Base-by-base conservation (phyloP, 2,888 invertebrate genomes). In the Formica aserva region DNA sequence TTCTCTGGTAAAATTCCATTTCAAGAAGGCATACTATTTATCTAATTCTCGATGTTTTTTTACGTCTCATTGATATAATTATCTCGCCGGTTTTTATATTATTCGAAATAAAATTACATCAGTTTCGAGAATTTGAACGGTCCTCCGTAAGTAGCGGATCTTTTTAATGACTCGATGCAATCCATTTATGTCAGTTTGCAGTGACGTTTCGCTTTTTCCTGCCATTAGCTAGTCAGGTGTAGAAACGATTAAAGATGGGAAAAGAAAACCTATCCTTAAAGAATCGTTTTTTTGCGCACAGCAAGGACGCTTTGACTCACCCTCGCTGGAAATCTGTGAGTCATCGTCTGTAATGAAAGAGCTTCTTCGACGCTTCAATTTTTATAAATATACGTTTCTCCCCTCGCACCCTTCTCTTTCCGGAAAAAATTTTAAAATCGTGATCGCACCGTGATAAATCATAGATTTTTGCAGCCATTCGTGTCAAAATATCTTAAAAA, bases 191-290 rank as follows among this genome's bases (percentile, higher is more conserved):
- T 65, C 72, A 71, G 63, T 62, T 41, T 32, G n/a, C 66, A 60
- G 41, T 71, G 78, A 80, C 71, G 29, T 80, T 82, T 77, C 60
- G 48, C 71, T 85, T 77, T 74, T 69, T 83, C 63, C 45, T 57
- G 38, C 74, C 78, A 83, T 78, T 83, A 74, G 29, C 78, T 22
- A 29, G 52, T 65, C 74, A 57, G 63, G 52, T 48, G 57, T 57
- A 67, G 69, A 38, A 74, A 35, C 85, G 83, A 80, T 85, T 85
- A 78, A 63, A 67, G 32, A 38, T 60, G 52, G 3, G 3, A n/a
- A 32, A 67, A 67, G 69, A 52, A 52, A 69, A 77, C 18, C 26
- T 11, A 18, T 29, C 52, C 52, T 45, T 77, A 35, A 67, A 66
- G 26, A 26, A 22, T 1, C 6, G 32, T 22, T 75, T 75, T 75